A percentile compares a stretch with the other conserved stretches of the same genome.
phyloP scores from a whole-genome alignment of 2,888 invertebrate species.

The Chrysopilus asiliformis region DNA sequence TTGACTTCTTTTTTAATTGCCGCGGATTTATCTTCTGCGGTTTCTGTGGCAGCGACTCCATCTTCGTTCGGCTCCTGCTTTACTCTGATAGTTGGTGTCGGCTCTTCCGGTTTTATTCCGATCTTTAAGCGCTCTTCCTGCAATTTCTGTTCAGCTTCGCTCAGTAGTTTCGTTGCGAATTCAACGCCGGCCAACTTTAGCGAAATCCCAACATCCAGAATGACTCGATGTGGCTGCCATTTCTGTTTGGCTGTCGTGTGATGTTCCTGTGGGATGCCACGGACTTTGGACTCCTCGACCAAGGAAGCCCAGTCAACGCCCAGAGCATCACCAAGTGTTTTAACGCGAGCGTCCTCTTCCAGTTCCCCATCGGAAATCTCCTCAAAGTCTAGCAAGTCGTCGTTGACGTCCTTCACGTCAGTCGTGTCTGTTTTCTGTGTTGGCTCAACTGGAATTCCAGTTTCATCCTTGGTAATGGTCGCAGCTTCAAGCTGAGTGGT shows the following conservation, averaged over 20 bases:
- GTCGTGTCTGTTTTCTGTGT: not conserved
- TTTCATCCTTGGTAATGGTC: not conserved
- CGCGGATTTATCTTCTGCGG: constrained; percentile 24
- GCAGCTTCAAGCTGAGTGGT: not conserved
- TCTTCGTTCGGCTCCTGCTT: constrained; percentile 5
- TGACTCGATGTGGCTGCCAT: constrained; percentile 68
- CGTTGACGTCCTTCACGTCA: constrained; percentile 31
- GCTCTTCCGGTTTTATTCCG: no score
- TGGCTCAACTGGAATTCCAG: not conserved
- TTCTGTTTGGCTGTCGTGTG: constrained; percentile 50
- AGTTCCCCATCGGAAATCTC: constrained; percentile 83
- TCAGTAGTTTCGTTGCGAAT: constrained; percentile 38
- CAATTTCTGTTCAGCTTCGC: constrained; percentile 27
- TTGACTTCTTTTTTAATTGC: constrained; percentile 19
- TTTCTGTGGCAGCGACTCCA: not conserved
- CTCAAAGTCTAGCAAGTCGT: constrained; percentile 59
- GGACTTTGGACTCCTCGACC: constrained; percentile 54
- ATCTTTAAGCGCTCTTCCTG: constrained; percentile 17
- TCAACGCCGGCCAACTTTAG: constrained; percentile 60
- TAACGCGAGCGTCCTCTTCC: constrained; percentile 68
- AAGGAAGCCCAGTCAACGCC: constrained; percentile 93
- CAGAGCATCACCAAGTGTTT: constrained; percentile 71
- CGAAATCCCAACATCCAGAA: constrained; percentile 70
- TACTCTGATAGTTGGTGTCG: no score
- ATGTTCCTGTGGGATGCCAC: constrained; percentile 25